phyloP scores from a whole-genome alignment of 2,888 invertebrate genomes.

The Ormyrus pomaceus region DNA sequence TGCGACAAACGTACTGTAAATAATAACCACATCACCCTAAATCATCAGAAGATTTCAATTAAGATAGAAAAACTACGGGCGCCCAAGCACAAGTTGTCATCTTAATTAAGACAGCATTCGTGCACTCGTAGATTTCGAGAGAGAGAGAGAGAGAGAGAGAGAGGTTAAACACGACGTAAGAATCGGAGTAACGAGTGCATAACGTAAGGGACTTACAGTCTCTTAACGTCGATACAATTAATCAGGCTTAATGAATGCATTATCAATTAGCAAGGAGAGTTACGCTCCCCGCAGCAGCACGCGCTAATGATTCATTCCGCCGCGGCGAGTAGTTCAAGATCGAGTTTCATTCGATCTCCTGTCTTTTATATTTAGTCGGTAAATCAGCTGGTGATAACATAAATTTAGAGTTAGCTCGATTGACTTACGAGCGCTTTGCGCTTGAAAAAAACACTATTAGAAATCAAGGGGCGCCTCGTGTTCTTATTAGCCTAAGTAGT shows the following conservation, averaged over 20 bases:
- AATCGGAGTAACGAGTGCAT: no score
- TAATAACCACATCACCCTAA: no score
- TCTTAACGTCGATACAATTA: background rate
- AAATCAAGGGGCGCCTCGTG: conserved; percentile 24
- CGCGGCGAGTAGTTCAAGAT: conserved; percentile 4
- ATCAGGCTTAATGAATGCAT: conserved; percentile 23
- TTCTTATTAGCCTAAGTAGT: conserved; percentile 40
- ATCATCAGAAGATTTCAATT: no score
- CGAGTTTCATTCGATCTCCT: conserved; percentile 11
- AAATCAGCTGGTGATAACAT: conserved; percentile 18
- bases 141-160: no score
- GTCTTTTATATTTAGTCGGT: background rate
- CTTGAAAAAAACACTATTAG: conserved; percentile 19
- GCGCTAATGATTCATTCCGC: conserved; percentile 40
- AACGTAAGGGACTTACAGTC: no score
- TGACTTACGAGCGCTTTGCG: background rate
- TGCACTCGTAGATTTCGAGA: no score
- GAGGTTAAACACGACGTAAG: no score
- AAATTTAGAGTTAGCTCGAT: conserved; percentile 32
- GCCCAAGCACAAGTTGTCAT: no score
- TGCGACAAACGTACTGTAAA: no score
- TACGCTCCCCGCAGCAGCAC: background rate
- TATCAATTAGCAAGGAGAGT: conserved; percentile 33
- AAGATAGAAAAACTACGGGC: no score
- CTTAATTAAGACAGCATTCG: no score